These are phyloP conservation scores for Dorcus parallelipipedus DNA, from an alignment of 2,888 invertebrate species.

Conservation along the genomic window DNA sequence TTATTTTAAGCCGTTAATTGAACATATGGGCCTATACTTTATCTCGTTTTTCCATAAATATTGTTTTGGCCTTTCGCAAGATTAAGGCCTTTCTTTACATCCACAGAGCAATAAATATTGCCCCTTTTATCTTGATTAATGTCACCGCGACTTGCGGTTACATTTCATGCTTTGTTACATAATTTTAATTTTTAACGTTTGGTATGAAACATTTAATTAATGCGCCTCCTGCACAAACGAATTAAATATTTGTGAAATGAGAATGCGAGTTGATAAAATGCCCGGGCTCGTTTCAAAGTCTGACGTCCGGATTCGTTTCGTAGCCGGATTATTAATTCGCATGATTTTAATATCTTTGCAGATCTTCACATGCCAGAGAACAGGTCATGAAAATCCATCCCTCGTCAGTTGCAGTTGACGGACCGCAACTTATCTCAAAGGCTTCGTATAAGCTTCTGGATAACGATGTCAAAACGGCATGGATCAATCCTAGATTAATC, in stretches of 20 bases:
- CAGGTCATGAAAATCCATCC: constrained; percentile 33
- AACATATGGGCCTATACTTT: constrained; percentile 18
- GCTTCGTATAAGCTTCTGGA: constrained; percentile 54
- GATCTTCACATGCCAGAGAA: constrained; percentile 38
- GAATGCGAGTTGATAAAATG: too few species aligned
- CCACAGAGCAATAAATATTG: not conserved
- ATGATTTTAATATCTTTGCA: constrained; percentile 28
- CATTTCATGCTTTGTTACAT: not conserved
- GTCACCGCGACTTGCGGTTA: not conserved
- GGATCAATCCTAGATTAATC: constrained; percentile 58
- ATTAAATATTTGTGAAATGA: not conserved
- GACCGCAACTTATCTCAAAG: constrained; percentile 50
- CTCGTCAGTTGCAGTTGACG: constrained; percentile 33
- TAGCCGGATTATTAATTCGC: constrained; percentile 11
- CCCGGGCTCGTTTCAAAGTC: not conserved
- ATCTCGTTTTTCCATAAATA: constrained; percentile 6
- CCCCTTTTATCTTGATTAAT: not conserved
- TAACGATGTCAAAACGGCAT: constrained; percentile 57
- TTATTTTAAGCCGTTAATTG: constrained; percentile 25
- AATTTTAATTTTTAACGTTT: too few species aligned
- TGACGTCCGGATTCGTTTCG: constrained; percentile 3
- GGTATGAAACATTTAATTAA: too few species aligned
- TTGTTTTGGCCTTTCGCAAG: constrained; percentile 1
- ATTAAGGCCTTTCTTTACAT: not conserved
- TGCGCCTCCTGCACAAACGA: too few species aligned